A percentile compares a stretch with the other conserved stretches of the same genome.
Evolutionary conservation across 2,888 invertebrate genomes (phyloP).

Genomic region (Minunthozetes semirufus): DNA sequence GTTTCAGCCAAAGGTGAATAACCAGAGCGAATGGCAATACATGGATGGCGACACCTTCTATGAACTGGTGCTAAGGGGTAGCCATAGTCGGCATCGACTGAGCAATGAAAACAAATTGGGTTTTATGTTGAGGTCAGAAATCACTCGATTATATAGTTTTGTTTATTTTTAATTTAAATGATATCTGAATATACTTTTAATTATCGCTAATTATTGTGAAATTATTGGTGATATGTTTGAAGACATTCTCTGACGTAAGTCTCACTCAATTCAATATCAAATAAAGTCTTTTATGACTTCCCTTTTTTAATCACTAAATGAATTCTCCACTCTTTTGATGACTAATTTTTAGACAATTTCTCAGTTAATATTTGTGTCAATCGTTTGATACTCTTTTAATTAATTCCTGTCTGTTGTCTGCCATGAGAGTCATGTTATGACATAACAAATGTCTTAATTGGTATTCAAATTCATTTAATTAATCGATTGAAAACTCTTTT

Average conservation of each 20-base stretch:
- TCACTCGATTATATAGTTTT: neutral
- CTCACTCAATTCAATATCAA: neutral
- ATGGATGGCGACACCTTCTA: constrained; percentile 19
- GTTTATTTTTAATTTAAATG: neutral
- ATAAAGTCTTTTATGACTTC: no score
- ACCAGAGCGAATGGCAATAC: constrained; percentile 12
- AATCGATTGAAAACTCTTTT: no score
- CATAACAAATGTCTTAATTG: no score
- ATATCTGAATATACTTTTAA: neutral
- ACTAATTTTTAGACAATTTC: no score
- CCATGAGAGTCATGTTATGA: no score
- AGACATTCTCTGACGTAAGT: constrained; percentile 13
- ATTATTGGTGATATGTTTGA: neutral
- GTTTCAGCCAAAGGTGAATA: constrained; percentile 10
- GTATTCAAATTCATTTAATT: no score
- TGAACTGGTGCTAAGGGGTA: neutral
- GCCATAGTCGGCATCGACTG: constrained; percentile 1
- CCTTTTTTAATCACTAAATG: no score
- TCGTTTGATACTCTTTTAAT: no score
- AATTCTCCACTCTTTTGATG: no score
- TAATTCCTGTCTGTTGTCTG: no score
- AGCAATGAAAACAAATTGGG: no score
- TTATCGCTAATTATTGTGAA: neutral
- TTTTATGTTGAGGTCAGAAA: constrained; percentile 10
- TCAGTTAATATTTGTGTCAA: no score